Evolutionary conservation across 1,140 invertebrate species (phyloP).

Genomic region (Cecropterus lyciades): DNA sequence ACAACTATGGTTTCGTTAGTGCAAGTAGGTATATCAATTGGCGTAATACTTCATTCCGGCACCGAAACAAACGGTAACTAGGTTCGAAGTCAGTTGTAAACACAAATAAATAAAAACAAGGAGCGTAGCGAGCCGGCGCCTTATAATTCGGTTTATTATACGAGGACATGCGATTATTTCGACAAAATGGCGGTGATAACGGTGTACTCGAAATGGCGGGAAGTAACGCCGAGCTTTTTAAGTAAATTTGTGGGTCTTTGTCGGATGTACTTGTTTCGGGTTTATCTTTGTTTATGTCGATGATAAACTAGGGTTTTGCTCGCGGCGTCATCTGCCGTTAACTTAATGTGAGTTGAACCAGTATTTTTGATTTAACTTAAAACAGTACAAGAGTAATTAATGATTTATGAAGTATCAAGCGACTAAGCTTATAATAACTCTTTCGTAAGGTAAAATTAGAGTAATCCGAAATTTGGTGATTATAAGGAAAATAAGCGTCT

Average conservation of each 20-base stretch:
- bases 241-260: constrained; percentile 11
- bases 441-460: too few species aligned
- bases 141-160: constrained; percentile 56
- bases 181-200: constrained; percentile 49
- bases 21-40: constrained; percentile 3
- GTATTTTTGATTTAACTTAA: too few species aligned
- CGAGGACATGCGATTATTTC: constrained; percentile 49
- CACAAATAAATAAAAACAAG: constrained; percentile 37
- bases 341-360: too few species aligned
- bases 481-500: too few species aligned
- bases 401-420: too few species aligned
- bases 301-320: constrained; percentile 1
- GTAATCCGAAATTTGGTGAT: too few species aligned
- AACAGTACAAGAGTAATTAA: too few species aligned
- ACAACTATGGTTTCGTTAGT: too few species aligned
- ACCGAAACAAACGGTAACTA: constrained; percentile 6
- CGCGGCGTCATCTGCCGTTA: neutral
- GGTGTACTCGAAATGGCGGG: constrained; percentile 17
- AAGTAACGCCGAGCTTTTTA: constrained; percentile 24
- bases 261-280: neutral
- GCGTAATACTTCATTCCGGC: constrained; percentile 18
- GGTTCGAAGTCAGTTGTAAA: constrained; percentile 20
- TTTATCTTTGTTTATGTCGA: constrained; percentile 14
- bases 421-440: too few species aligned
- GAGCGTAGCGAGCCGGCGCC: constrained; percentile 42